Evolutionary conservation across 2,113 vertebrate genomes (phyloP).

Genomic region (Burhinus bistriatus): DNA sequence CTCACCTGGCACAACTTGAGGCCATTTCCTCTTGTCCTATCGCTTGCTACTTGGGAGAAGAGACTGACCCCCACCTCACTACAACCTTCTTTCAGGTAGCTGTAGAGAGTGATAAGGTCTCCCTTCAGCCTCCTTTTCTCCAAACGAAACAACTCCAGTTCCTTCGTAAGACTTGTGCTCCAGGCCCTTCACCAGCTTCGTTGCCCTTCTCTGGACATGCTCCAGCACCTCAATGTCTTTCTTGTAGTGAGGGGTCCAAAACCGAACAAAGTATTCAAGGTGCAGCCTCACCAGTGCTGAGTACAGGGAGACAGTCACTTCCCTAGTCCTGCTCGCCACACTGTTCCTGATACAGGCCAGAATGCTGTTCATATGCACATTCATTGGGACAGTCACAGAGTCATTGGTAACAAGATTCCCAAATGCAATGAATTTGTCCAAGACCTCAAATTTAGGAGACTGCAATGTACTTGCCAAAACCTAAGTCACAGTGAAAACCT

Average conservation of each 20-base stretch:
- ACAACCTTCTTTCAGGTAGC: background rate
- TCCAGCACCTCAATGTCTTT: background rate
- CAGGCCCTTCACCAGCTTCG: background rate
- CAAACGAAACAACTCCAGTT: background rate
- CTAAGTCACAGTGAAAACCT: background rate
- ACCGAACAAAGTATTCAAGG: background rate
- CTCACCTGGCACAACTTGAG: background rate
- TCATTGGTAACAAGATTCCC: background rate
- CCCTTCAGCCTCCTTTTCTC: background rate
- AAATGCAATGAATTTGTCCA: background rate
- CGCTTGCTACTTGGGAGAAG: background rate
- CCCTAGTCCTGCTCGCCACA: background rate
- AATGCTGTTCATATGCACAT: background rate
- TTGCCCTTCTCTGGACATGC: background rate
- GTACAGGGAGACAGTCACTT: too few species aligned
- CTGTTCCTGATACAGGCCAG: background rate
- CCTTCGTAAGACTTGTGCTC: background rate
- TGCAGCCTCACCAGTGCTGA: background rate
- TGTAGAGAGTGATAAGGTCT: background rate
- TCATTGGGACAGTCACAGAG: background rate
- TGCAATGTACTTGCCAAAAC: background rate
- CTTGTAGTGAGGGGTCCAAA: background rate
- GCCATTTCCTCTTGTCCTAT: background rate
- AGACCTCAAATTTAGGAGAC: background rate
- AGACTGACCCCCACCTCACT: background rate